Conservation (phyloP, 1,140 invertebrate genomes). For the Pseudomyrmex pallidus region DNA sequence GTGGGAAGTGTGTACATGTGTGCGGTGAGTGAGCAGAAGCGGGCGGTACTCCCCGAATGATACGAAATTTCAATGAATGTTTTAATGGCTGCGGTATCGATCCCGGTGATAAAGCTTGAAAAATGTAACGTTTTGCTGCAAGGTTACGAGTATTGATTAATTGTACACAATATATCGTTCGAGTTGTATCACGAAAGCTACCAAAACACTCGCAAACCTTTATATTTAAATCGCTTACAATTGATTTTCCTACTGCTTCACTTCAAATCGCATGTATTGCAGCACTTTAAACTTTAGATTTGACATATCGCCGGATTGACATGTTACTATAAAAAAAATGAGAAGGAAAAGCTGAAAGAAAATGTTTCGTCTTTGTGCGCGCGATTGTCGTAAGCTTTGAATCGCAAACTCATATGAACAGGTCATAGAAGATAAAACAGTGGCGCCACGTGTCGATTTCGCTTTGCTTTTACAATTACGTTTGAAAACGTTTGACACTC, state of each 20-base stretch:
- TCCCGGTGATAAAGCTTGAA: neutral
- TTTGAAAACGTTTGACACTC: conserved; percentile 34
- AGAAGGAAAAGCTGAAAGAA: conserved; percentile 16
- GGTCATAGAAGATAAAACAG: conserved; percentile 36
- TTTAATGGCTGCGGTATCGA: conserved; percentile 16
- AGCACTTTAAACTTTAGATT: conserved; percentile 1
- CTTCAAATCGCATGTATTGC: neutral
- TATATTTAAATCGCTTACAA: conserved; percentile 28
- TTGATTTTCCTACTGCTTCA: conserved; percentile 8
- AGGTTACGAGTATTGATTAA: conserved; percentile 25
- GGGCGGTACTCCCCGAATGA: neutral
- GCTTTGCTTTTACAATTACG: conserved; percentile 58
- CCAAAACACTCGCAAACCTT: conserved; percentile 8
- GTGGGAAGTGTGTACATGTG: neutral
- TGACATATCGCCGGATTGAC: neutral
- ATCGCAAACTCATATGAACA: conserved; percentile 47
- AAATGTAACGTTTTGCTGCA: conserved; percentile 5
- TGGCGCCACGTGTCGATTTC: conserved; percentile 23
- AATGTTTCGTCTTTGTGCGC: conserved; percentile 30
- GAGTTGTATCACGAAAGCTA: conserved; percentile 12
- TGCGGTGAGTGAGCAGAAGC: neutral
- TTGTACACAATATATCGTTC: neutral
- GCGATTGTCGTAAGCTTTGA: conserved; percentile 37
- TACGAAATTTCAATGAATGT: conserved; percentile 18
- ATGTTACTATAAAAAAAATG: neutral